Base-by-base conservation (phyloP, 2,113 vertebrate species). In the Rynchops niger region DNA sequence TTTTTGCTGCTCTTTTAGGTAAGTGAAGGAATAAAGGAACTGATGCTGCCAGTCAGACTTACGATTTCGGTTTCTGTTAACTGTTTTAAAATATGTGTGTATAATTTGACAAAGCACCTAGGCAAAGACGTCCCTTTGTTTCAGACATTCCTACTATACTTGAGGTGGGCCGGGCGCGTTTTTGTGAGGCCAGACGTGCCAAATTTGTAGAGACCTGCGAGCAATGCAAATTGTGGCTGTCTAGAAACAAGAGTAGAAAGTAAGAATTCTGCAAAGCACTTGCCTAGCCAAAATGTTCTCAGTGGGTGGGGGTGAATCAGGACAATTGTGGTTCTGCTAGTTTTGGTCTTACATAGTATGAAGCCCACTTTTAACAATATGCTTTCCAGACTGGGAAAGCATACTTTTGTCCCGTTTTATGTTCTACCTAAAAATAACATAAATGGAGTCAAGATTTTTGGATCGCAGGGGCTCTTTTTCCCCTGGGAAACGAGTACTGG, bases 1-100 rank as follows among this genome's bases (percentile, higher is more conserved):
- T 99, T 97, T 99, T 99, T 94, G 99, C 99, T 95, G 99, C 99
- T 97, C 98, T 99, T 95, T 98, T 99, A 98, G 99, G 99, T 99
- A 98, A 92, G 98, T 98, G 86, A 81, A 93, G 34, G 89, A 87
- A 61, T 80, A 59, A 87, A 82, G 84, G 49, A 80, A 84, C 43
- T 93, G 2, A 43, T 94, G 80, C 87, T 96, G 36, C 53, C 82
- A 50, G 58, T 87, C 70, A 86, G 59, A 55, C 20, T 94, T 50
- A 43, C 0, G 3, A 38, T 86, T 90, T 90, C 43, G 20, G 27
- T 92, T 95, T 67, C 43, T 93, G 2, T 86, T 67, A 66, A 70
- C 42, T 66, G 22, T 63, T 91, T 72, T 80, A 47, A 82, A 76
- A 38, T 76, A 12, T 4, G 3, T 14, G 22, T 67, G 22, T 86